These are phyloP conservation scores for Hemichromis elongatus DNA, from an alignment of 2,113 vertebrate species.

Conservation along the genomic window DNA sequence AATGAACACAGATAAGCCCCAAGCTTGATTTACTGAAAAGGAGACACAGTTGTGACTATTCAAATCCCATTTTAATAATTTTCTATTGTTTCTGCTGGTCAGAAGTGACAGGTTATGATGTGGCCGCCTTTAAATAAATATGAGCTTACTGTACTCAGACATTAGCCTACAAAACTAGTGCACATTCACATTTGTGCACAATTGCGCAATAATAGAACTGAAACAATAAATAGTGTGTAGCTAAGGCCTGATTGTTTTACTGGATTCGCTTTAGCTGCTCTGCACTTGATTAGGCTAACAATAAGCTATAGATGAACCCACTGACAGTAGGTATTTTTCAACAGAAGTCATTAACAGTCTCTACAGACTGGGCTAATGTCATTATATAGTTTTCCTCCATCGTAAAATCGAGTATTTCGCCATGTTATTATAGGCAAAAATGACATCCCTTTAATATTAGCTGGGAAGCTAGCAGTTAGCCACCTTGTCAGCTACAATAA, in stretches of 20 bases:
- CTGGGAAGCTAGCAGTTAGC: constrained; percentile 41
- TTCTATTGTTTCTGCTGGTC: constrained; percentile 24
- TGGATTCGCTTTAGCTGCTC: constrained; percentile 12
- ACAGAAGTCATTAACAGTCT: neutral
- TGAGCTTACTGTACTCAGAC: neutral
- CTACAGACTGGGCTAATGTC: neutral
- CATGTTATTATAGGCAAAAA: neutral
- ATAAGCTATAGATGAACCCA: constrained; percentile 64
- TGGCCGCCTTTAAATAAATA: neutral
- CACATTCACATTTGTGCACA: neutral
- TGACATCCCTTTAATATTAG: constrained; percentile 26
- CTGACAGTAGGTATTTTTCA: constrained; percentile 33
- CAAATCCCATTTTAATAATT: neutral
- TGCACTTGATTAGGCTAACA: constrained; percentile 64
- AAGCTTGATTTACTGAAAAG: neutral
- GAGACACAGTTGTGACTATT: neutral
- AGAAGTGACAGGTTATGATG: neutral
- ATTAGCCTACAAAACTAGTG: neutral
- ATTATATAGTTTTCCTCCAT: neutral
- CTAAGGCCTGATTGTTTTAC: constrained; percentile 5
- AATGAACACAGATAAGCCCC: neutral
- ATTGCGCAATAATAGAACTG: neutral
- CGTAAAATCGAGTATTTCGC: neutral
- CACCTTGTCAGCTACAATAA: constrained; percentile 52
- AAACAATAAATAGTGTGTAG: neutral